Evolutionary conservation across 2,113 vertebrate genomes (phyloP).

Genomic region (Tyto alba): DNA sequence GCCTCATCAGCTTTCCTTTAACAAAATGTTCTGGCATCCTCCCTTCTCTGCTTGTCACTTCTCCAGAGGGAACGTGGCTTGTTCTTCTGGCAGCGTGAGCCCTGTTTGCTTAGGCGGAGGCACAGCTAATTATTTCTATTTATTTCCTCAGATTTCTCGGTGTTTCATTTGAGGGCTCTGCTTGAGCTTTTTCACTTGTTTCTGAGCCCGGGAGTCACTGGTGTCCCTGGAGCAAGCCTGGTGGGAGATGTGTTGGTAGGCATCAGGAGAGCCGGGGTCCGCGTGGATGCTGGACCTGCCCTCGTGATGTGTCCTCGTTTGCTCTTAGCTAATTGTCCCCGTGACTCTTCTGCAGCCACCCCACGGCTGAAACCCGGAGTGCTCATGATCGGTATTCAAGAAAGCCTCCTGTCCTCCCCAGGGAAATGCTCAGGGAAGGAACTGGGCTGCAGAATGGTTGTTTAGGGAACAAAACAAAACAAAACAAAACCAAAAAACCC

Average conservation of each 20-base stretch:
- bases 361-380: background rate
- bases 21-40: conserved; percentile 56
- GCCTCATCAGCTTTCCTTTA: background rate
- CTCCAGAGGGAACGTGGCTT: conserved; percentile 4
- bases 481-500: background rate
- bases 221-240: background rate
- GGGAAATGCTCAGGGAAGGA: background rate
- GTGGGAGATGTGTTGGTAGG: background rate
- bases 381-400: background rate
- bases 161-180: background rate
- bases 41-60: conserved; percentile 30
- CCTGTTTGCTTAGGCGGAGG: conserved; percentile 18
- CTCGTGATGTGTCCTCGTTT: background rate
- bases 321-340: background rate
- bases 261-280: background rate
- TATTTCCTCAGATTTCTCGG: conserved; percentile 1
- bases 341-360: background rate
- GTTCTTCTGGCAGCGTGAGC: conserved; percentile 19
- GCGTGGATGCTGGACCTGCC: background rate
- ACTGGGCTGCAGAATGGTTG: background rate
- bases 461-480: background rate
- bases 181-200: background rate
- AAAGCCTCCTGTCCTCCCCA: background rate
- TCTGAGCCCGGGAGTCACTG: background rate
- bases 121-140: conserved; percentile 47